phyloP scores from a whole-genome alignment of 1,140 invertebrate species.

The Plutomurus gul region DNA sequence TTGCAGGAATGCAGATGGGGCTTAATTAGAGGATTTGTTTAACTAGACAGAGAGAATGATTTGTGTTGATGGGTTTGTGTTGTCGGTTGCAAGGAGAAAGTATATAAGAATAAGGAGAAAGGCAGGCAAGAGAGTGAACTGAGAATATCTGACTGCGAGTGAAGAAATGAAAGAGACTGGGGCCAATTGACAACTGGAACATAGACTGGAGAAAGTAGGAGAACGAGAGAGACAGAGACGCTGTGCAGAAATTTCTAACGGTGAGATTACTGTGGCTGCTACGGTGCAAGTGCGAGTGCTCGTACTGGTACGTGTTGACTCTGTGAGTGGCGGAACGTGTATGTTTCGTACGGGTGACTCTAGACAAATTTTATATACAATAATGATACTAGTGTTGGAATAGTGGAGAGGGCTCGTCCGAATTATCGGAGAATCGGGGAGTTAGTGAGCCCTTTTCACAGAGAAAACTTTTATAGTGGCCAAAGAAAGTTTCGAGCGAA shows the following conservation, averaged over 20 bases:
- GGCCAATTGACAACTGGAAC: too few species aligned
- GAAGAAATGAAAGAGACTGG: too few species aligned
- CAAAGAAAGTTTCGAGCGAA: constrained; percentile 26
- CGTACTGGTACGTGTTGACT: background rate
- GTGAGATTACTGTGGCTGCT: background rate
- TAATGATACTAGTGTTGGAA: background rate
- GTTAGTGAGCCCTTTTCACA: constrained; percentile 32
- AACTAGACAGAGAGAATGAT: too few species aligned
- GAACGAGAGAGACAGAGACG: too few species aligned
- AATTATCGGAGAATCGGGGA: constrained; percentile 6
- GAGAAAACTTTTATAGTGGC: constrained; percentile 37
- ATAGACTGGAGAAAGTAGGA: too few species aligned
- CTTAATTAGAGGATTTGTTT: too few species aligned
- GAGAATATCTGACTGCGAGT: too few species aligned
- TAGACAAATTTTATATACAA: constrained; percentile 7
- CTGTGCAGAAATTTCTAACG: background rate
- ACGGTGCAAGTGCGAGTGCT: background rate
- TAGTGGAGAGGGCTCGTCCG: background rate
- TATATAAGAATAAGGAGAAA: too few species aligned
- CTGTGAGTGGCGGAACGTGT: background rate
- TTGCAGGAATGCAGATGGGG: too few species aligned
- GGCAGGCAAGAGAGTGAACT: too few species aligned
- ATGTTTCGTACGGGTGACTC: constrained; percentile 15
- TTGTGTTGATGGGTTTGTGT: too few species aligned
- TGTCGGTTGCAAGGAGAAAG: too few species aligned